Evolutionary conservation across 2,888 invertebrate genomes (phyloP).

Genomic region (Chaitophorus viminalis): DNA sequence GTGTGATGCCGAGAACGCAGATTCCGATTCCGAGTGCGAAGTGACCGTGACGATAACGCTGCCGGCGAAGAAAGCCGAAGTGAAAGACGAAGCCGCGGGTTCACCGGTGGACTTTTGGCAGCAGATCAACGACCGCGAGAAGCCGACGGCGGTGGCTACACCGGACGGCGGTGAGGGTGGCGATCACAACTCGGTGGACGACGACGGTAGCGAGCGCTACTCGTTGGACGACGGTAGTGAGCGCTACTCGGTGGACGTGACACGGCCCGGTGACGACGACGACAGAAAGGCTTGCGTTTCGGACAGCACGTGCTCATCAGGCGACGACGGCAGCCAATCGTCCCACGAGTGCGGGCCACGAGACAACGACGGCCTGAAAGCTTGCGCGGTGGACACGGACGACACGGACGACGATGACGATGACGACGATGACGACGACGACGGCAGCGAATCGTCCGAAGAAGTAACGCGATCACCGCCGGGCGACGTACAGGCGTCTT

Average conservation of each 20-base stretch:
- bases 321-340: not conserved
- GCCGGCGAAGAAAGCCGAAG: not conserved
- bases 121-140: conserved; percentile 47
- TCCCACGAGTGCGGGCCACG: not conserved
- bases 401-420: not conserved
- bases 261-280: no score
- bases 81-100: not conserved
- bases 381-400: not conserved
- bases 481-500: not conserved
- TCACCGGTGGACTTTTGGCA: conserved; percentile 61
- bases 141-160: conserved; percentile 61
- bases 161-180: not conserved
- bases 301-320: no score
- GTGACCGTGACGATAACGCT: conserved; percentile 38
- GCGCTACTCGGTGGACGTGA: no score
- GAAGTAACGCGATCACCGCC: not conserved
- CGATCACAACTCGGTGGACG: not conserved
- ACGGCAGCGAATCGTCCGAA: not conserved
- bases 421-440: not conserved
- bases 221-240: not conserved
- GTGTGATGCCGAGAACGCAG: not conserved
- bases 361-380: not conserved
- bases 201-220: not conserved
- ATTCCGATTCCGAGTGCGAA: conserved; percentile 39
- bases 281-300: no score